Evolutionary conservation across 2,113 vertebrate genomes (phyloP), one percentile per base, ranked within the genome.

Genomic region (Lampris megalopsis): DNA sequence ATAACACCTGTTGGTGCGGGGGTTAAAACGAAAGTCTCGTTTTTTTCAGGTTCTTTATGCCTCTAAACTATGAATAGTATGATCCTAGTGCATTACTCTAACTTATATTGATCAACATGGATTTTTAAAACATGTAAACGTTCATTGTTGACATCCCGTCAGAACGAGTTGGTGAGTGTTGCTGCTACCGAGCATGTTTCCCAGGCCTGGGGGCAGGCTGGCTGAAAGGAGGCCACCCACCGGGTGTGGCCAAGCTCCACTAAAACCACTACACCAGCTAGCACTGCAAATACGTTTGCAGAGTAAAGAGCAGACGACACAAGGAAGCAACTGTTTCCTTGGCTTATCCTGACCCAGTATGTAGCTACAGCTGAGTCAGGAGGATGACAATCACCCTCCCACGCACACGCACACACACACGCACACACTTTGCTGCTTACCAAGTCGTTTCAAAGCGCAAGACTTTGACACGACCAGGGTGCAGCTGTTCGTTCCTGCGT

Each of bases 261-360:
- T 24, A 24, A 24, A 24, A 24, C 24, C 24, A 24, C 24, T 24
- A 24, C 24, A 24, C 24, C 24, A 24, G 24, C 24, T 24, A 24
- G 24, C 24, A 24, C 24, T 24, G 24, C 24, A 24, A 24, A 24
- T 24, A 24, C 24, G 24, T 24, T 24, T 24, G 24, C 24, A 69
- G 62, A 7, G 43, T 35, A 0, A 1, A 43, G 50, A 59, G 71
- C 4, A 40, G 42, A 9, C 13, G 4, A 66, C 70, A 40, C 59
- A 59, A 80, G 86, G 86, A 93, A 91, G 53, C 89, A 90, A 81
- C 79, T 88, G 90, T 75, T 92, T 92, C 87, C 90, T 73, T 1
- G 0, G 13, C 69, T 70, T 68, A 43, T 8, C 60, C 65, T 72
- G 80, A 86, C 52, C 79, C 79, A 66, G 71, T 59, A 35, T 40